Conservation (phyloP, 2,888 invertebrate species). For the Sphaerophoria taeniata region DNA sequence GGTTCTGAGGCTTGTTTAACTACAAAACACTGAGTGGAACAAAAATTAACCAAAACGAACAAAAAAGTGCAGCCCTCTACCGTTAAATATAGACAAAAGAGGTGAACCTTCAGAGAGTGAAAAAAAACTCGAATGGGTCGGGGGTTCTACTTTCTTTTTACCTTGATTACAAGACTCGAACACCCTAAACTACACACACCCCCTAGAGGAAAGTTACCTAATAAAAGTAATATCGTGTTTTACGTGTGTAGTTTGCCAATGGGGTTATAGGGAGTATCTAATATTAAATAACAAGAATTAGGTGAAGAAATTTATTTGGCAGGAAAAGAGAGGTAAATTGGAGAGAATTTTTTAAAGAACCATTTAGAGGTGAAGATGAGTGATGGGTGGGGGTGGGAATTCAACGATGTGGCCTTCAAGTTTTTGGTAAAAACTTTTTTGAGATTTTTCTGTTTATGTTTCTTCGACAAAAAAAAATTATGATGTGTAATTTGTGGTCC, state of each 20-base stretch:
- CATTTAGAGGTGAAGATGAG: not conserved
- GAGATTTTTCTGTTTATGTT: not conserved
- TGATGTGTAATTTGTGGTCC: not conserved
- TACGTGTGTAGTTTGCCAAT: conserved; percentile 72
- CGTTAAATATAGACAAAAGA: not conserved
- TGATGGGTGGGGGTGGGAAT: not conserved
- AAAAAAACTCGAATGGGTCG: not conserved
- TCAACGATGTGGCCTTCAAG: conserved; percentile 12
- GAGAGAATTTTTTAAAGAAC: not conserved
- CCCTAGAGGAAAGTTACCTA: conserved; percentile 56
- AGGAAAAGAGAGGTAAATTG: conserved; percentile 36
- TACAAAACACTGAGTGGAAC: conserved; percentile 50
- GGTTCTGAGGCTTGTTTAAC: conserved; percentile 62
- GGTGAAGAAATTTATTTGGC: conserved; percentile 39
- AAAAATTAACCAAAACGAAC: conserved; percentile 29
- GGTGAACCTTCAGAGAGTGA: conserved; percentile 25
- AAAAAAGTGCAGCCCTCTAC: conserved; percentile 24
- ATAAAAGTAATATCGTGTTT: conserved; percentile 72
- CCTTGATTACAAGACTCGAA: too few relatives aligned
- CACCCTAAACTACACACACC: not conserved
- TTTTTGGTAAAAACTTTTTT: not conserved
- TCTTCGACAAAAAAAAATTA: not conserved
- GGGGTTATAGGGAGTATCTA: conserved; percentile 32
- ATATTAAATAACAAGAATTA: conserved; percentile 66
- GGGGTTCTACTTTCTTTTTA: not conserved